Conservation (phyloP, 2,113 vertebrate genomes). For the Nanorana parkeri region DNA sequence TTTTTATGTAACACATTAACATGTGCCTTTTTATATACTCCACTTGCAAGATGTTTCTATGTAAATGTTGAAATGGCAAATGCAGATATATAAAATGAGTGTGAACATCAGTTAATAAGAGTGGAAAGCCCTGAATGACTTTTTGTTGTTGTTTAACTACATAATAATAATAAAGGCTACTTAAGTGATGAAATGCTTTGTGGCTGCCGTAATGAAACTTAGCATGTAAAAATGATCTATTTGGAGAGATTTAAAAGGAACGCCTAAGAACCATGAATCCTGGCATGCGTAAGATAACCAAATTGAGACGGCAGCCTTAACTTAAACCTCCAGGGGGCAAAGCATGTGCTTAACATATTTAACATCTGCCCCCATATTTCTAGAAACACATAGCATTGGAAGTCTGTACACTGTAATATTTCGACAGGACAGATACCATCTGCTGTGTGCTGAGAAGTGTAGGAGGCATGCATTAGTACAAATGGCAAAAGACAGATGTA, state of each 20-base stretch:
- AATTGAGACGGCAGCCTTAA: constrained; percentile 72
- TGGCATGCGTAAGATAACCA: constrained; percentile 71
- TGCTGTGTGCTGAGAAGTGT: constrained; percentile 70
- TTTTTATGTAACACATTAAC: too few relatives aligned
- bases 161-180: constrained; percentile 62
- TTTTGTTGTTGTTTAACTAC: constrained; percentile 63
- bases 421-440: constrained; percentile 77
- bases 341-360: constrained; percentile 74
- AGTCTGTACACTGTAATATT: constrained; percentile 69
- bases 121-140: constrained; percentile 56
- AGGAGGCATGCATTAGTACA: constrained; percentile 69
- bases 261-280: constrained; percentile 65
- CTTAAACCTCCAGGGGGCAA: constrained; percentile 74
- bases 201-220: constrained; percentile 61
- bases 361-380: constrained; percentile 79
- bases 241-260: constrained; percentile 68
- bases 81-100: not conserved
- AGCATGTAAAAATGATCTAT: constrained; percentile 62
- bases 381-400: constrained; percentile 67
- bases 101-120: constrained; percentile 34
- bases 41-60: too few relatives aligned
- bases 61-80: not conserved
- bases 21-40: too few relatives aligned
- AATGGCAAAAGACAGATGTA: constrained; percentile 85
- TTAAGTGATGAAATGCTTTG: constrained; percentile 47